phyloP scores from a whole-genome alignment of 1,140 invertebrate genomes.

The Tyrophagus putrescentiae region DNA sequence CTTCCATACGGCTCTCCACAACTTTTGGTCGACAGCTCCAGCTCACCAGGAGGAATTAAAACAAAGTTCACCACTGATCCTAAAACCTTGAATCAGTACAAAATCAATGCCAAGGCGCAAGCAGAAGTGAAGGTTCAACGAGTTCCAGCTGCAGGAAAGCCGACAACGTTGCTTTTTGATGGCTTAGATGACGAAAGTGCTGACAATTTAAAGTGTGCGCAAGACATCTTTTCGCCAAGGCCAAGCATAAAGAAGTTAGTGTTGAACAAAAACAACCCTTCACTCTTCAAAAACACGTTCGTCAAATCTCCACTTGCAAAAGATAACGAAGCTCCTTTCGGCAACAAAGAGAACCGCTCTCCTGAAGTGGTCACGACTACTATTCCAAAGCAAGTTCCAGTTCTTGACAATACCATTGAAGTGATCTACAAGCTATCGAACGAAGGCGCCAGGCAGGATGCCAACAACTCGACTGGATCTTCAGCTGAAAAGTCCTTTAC shows the following conservation, averaged over 20 bases:
- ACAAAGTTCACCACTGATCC: slow-evolving; percentile 23
- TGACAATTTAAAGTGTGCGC: slow-evolving; percentile 32
- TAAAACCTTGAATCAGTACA: slow-evolving; percentile 24
- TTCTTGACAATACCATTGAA: not conserved
- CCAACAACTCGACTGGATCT: not conserved
- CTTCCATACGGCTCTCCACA: slow-evolving; percentile 24
- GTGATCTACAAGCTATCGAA: not conserved
- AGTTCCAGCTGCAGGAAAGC: not conserved
- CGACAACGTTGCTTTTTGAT: slow-evolving; percentile 37
- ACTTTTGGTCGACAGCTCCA: not conserved
- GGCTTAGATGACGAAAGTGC: slow-evolving; percentile 39
- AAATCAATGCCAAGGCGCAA: slow-evolving; percentile 12
- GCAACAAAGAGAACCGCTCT: slow-evolving; percentile 6
- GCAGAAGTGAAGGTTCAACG: slow-evolving; percentile 10
- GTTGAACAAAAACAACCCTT: slow-evolving; percentile 30
- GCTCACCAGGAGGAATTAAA: not conserved
- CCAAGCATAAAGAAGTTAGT: slow-evolving; percentile 42
- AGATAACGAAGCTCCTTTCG: not conserved
- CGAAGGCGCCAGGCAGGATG: not conserved
- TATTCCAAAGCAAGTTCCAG: not conserved
- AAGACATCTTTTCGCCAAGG: slow-evolving; percentile 38
- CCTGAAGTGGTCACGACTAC: not conserved
- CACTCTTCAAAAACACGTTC: slow-evolving; percentile 15
- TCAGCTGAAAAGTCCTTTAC: slow-evolving; percentile 1
- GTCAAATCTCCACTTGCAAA: not conserved